Percentiles rank a stretch among this genome's conserved stretches.
Conservation (phyloP, 2,888 invertebrate species). For the Netelia melanura region DNA sequence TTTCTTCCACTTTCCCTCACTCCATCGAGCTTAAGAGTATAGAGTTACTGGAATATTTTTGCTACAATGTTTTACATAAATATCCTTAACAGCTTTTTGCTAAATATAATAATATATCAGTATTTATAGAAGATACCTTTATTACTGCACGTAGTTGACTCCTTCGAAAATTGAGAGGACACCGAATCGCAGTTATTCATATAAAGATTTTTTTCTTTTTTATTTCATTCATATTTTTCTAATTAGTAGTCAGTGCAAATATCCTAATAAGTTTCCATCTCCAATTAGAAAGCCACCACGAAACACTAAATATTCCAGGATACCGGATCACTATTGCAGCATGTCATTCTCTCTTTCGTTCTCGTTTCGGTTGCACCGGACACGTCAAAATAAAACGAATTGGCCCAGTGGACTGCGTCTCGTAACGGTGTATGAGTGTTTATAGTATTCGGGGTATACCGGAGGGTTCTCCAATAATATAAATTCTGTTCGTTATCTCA, state of each 20-base stretch:
- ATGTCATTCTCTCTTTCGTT: slow-evolving; percentile 4
- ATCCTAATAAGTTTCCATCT: neutral
- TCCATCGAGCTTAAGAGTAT: too few species aligned
- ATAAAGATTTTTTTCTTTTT: neutral
- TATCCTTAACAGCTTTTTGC: too few species aligned
- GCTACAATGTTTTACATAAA: too few species aligned
- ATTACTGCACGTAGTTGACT: too few species aligned
- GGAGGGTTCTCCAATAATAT: slow-evolving; percentile 79
- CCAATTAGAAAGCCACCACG: neutral
- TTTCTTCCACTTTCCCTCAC: too few species aligned
- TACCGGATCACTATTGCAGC: neutral
- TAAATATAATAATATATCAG: too few species aligned
- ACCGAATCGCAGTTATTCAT: neutral
- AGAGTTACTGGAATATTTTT: too few species aligned
- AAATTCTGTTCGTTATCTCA: slow-evolving; percentile 82
- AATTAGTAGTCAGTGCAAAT: neutral
- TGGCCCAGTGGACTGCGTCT: slow-evolving; percentile 78
- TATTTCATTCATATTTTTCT: neutral
- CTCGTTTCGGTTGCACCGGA: neutral
- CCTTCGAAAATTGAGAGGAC: too few species aligned
- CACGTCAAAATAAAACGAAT: slow-evolving; percentile 76
- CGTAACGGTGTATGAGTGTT: slow-evolving; percentile 74
- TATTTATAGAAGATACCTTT: too few species aligned
- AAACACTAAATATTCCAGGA: neutral
- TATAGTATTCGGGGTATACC: slow-evolving; percentile 67